Evolutionary conservation across 2,113 vertebrate species (phyloP), one percentile per base, ranked within the genome.

Genomic region (Oceanodroma tethys): DNA sequence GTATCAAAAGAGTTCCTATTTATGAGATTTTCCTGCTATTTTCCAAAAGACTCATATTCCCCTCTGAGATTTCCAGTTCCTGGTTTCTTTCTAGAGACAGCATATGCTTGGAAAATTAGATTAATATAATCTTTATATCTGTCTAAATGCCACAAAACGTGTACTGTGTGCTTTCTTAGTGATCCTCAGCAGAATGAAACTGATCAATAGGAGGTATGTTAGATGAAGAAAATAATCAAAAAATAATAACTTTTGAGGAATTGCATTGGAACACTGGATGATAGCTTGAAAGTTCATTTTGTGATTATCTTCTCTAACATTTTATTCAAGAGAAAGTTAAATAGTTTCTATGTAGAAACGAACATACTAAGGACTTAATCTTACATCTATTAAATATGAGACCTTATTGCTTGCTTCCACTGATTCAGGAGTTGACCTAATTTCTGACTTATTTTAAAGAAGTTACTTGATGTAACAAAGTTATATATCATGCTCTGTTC

Each of bases 41-140:
- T 97, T 95, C 87, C 81, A 4, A n/a, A 85, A 70, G 88, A 85
- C 66, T 95, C 81, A 70, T 75, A 60, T 53, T 92, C 71, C 32
- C 58, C 74, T 47, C 47, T 81, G 74, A 93, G 86, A 43, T 93
- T 95, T 94, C 81, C 84, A 86, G 78, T 95, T 97, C 81, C 55
- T 91, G 45, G 16, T 89, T 89, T 96, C 75, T 76, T 81, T 26
- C 67, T 83, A 63, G 55, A 91, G 67, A 43, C 30, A 91, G 70
- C 58, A 93, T 93, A 90, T 91, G 78, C 71, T 90, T 94, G 89
- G 95, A 94, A 96, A 97, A 93, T 95, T 81, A 95, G 91, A 91
- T 96, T 95, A 94, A 60, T 92, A 62, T 93, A 76, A 91, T 95
- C 76, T 92, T 93, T 68, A 11, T 88, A 65, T 91, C 86, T 93